Evolutionary conservation across 2,113 vertebrate species (phyloP), one percentile per base, ranked within the genome.

Genomic region (Rhabdornis inornatus): DNA sequence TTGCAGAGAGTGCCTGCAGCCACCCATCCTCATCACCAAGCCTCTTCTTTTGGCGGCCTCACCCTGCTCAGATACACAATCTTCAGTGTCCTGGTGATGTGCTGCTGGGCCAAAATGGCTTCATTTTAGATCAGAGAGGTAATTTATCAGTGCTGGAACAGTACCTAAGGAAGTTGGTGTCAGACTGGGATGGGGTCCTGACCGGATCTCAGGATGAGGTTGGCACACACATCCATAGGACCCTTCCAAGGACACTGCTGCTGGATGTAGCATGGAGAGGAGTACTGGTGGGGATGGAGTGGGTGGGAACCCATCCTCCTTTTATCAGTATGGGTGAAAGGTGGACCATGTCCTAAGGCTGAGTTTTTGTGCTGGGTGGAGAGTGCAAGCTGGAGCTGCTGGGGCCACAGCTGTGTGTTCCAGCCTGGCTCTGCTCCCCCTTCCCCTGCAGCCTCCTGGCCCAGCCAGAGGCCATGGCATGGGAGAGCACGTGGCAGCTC

Each of bases 391-490:
- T 52, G 50, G 40, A 45, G 72, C 31, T 69, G 18, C 71, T 33
- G 71, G 47, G 27, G 49, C 23, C n/a, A 11, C 71, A 70, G 71
- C 88, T 42, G 56, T 83, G 37, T 52, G 31, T 61, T 91, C 60
- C 40, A 61, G 63, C 18, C 22, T 49, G 63, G 47, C 68, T 37
- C n/a, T 64, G 39, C 30, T 72, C 31, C 74, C 45, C 69, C 16
- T 66, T 82, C 25, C 24, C n/a, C 47, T 35, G 24, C 71, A 33
- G 40, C 9, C 1, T 64, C 44, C 57, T 3, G 8, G 39, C 50
- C 80, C 37, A 65, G 75, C 59, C 10, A 4, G 45, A 11, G 28
- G 30, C 69, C 1, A 0, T 2, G 15, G 49, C 0, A 0, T 3
- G 6, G 77, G 31, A 49, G 39, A 93, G 44, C 2, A 0, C 4